Percentiles rank a stretch among this genome's conserved stretches.
Conservation (phyloP, 2,888 invertebrate genomes). For the Agrilus mali region DNA sequence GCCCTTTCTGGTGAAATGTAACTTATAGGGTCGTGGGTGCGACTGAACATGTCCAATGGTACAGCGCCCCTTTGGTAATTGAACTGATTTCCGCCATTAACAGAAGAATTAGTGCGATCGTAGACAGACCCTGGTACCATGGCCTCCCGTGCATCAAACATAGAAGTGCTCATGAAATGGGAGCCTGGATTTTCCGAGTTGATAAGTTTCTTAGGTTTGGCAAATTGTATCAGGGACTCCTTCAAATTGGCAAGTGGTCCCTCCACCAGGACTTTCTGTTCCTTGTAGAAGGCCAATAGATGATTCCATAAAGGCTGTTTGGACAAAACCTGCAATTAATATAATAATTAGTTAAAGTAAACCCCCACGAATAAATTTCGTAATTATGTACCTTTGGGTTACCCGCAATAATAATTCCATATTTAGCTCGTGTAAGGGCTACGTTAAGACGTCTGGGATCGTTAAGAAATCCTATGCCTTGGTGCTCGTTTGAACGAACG, state of each 20-base stretch:
- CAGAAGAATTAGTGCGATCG: constrained; percentile 51
- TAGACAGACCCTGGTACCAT: constrained; percentile 89
- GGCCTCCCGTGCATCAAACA: constrained; percentile 94
- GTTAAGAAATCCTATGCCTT: constrained; percentile 96
- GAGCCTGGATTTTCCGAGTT: constrained; percentile 92
- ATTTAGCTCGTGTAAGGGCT: constrained; percentile 93
- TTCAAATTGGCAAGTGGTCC: constrained; percentile 95
- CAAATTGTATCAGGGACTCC: constrained; percentile 91
- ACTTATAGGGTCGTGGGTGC: constrained; percentile 80
- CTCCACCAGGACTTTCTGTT: constrained; percentile 92
- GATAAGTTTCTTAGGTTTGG: constrained; percentile 91
- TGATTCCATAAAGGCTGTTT: constrained; percentile 99
- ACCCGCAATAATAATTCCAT: constrained; percentile 95
- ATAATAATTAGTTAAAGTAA: no score
- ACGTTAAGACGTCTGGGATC: constrained; percentile 97
- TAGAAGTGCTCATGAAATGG: constrained; percentile 94
- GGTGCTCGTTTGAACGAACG: constrained; percentile 96
- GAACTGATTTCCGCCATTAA: constrained; percentile 24
- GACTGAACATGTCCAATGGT: constrained; percentile 49
- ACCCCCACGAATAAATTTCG: no score
- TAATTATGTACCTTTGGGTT: constrained; percentile 68
- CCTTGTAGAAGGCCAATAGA: constrained; percentile 91
- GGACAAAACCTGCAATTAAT: constrained; percentile 54
- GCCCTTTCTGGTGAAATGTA: constrained; percentile 82
- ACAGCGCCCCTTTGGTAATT: constrained; percentile 27